Conservation (phyloP, 1,140 invertebrate genomes). For the Plutomurus gul region DNA sequence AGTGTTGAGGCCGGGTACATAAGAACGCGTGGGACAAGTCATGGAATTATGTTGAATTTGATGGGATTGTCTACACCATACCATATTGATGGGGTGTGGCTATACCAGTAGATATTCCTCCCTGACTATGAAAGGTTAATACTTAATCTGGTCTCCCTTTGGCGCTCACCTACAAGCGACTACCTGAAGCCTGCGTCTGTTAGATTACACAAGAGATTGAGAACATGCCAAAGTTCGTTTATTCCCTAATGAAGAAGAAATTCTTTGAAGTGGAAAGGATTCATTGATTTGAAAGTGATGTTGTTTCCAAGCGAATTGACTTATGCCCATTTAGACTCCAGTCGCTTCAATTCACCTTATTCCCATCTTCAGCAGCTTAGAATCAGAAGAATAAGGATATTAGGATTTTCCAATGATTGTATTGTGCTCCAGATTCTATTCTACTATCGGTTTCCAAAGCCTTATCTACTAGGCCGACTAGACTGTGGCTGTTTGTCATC, state of each 20-base stretch:
- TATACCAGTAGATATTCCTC: no score
- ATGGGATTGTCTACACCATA: no score
- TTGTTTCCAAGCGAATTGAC: neutral
- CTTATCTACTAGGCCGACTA: neutral
- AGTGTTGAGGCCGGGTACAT: no score
- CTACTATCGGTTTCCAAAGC: neutral
- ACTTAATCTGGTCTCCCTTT: no score
- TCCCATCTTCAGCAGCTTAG: neutral
- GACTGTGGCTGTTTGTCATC: neutral
- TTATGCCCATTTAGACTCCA: neutral
- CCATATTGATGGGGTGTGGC: no score
- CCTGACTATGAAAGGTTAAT: no score
- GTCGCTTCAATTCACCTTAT: neutral
- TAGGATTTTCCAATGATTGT: slow-evolving; percentile 9
- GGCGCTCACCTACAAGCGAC: no score
- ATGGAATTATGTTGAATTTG: no score
- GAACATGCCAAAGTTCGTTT: slow-evolving; percentile 1
- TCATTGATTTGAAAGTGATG: slow-evolving; percentile 21
- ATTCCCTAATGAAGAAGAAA: neutral
- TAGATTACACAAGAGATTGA: neutral
- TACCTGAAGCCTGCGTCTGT: no score
- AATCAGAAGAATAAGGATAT: neutral
- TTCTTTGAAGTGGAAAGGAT: neutral
- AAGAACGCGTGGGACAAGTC: no score
- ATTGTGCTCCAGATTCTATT: slow-evolving; percentile 12